phyloP scores from a whole-genome alignment of 2,888 invertebrate genomes.

The Cordilura impudica region DNA sequence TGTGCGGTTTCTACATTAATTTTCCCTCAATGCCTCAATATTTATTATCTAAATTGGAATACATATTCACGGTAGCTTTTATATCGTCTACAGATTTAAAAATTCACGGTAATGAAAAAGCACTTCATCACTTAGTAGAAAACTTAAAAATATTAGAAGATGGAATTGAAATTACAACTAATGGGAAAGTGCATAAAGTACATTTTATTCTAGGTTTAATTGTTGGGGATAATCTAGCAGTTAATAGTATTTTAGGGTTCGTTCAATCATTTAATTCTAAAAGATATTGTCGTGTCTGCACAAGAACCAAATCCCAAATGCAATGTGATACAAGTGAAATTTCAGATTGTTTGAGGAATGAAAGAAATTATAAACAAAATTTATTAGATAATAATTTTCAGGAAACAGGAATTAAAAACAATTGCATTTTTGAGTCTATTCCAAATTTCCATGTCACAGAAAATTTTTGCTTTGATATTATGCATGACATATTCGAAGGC shows the following conservation, averaged over 20 bases:
- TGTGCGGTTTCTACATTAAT: constrained; percentile 29
- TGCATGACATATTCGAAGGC: constrained; percentile 61
- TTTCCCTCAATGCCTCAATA: constrained; percentile 43
- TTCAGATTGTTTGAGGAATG: constrained; percentile 50
- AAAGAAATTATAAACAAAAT: constrained; percentile 54
- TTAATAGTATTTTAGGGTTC: constrained; percentile 57
- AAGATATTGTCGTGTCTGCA: constrained; percentile 62
- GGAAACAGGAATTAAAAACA: constrained; percentile 62
- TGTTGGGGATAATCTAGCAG: constrained; percentile 64
- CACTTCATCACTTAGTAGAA: constrained; percentile 57
- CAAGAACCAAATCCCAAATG: constrained; percentile 56
- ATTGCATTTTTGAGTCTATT: constrained; percentile 55
- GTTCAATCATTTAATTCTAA: constrained; percentile 62
- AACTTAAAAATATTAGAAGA: constrained; percentile 60
- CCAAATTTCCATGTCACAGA: constrained; percentile 58
- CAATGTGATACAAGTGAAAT: constrained; percentile 49
- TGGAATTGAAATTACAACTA: constrained; percentile 38
- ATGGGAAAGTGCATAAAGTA: constrained; percentile 42
- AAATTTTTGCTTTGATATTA: constrained; percentile 61
- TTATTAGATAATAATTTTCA: constrained; percentile 51
- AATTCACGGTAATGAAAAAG: constrained; percentile 52
- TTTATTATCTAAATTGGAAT: constrained; percentile 60
- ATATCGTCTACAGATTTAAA: constrained; percentile 55
- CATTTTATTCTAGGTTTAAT: constrained; percentile 64
- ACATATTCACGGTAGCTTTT: constrained; percentile 58